Base-by-base conservation (phyloP, 2,888 invertebrate species). In the Pyrochroa serraticornis region DNA sequence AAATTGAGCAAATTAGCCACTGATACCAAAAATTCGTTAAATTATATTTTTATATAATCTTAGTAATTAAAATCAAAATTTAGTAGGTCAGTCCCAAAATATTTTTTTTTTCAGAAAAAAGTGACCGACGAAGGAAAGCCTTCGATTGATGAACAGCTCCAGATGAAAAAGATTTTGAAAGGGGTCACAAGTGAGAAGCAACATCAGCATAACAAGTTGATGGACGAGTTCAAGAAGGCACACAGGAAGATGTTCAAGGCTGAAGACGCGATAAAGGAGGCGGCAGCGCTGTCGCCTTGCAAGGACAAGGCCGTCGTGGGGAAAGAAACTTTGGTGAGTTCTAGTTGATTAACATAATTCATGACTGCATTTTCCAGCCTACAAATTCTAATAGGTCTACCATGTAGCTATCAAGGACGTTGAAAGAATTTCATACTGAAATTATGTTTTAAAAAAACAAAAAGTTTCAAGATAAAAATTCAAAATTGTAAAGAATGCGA, bases 211-310 rank as follows among this genome's bases (percentile, higher is more conserved):
- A 85, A 86, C 66, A 89, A 89, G 67, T 79, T 94, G 62, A 94
- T 94, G 90, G 90, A 93, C 77, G 94, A 94, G 80, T 94, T 94
- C 77, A 92, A 91, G 77, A 88, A 89, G 72, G 93, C 92, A 3
- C 93, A 94, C 79, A 85, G 87, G 70, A 91, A 90, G 82, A 94
- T 94, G 93, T 94, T 94, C 76, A 83, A 84, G 60, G 80, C 71
- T 8, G 42, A 58, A 5, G 65, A 58, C 14, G 66, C 62, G 14
- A 60, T 43, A 5, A 59, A 65, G 37, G 60, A 55, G 47, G 13
- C 31, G 5, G 38, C 31, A 8, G n/a, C 10, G 7, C 10, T 14
- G 30, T 43, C n/a, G 22, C 30, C n/a, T 43, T 30, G 30, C n/a
- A 10, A 13, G 13, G 34, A 35, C 12, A 33, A 9, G 32, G 22